Evolutionary conservation across 2,888 invertebrate genomes (phyloP).

Genomic region (Punctoribates punctum): DNA sequence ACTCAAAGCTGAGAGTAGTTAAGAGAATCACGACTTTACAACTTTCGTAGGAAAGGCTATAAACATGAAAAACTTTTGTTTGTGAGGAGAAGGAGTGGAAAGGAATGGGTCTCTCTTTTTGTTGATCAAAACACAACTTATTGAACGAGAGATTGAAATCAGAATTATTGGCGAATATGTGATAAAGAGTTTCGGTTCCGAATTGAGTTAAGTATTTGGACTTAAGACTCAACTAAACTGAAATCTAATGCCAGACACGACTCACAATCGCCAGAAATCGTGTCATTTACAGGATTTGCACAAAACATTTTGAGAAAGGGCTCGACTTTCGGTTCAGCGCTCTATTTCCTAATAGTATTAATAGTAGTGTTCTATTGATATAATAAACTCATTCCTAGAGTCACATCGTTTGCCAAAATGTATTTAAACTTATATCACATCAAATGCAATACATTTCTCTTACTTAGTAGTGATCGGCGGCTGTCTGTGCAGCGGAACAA

Average conservation of each 20-base stretch:
- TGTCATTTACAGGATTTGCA: constrained; percentile 28
- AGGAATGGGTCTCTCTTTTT: neutral
- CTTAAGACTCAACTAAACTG: constrained; percentile 9
- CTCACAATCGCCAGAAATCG: neutral
- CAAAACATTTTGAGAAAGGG: constrained; percentile 1
- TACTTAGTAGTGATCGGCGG: constrained; percentile 42
- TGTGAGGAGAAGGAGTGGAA: neutral
- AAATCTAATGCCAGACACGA: constrained; percentile 26
- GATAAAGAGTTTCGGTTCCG: constrained; percentile 9
- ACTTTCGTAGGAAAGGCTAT: neutral
- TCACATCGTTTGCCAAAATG: neutral
- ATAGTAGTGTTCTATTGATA: constrained; percentile 2
- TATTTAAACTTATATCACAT: neutral
- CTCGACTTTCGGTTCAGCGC: neutral
- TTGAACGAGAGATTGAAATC: neutral
- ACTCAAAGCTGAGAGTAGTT: neutral
- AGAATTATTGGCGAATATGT: constrained; percentile 9
- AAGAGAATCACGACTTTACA: neutral
- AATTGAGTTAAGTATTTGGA: neutral
- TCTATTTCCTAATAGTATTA: constrained; percentile 3
- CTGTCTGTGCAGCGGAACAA: constrained; percentile 43
- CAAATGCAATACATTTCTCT: constrained; percentile 19
- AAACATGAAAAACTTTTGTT: neutral
- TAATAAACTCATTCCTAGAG: neutral
- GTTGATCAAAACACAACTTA: neutral